Percentiles rank a stretch among this genome's conserved stretches.
phyloP scores from a whole-genome alignment of 1,140 invertebrate genomes.

The Dendroctonus valens region DNA sequence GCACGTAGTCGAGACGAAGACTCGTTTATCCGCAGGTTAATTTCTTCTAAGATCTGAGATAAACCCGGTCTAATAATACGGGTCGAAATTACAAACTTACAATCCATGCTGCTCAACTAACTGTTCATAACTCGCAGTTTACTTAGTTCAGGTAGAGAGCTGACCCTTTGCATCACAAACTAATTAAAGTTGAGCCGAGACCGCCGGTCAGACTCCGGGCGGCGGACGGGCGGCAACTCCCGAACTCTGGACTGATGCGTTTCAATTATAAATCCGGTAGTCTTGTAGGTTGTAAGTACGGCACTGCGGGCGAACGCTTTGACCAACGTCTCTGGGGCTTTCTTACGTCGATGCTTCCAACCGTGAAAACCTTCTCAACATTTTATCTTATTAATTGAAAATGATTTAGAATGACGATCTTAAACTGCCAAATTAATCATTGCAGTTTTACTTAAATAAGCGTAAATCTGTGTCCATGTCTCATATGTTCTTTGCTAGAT shows the following conservation, averaged over 20 bases:
- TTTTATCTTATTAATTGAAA: too few relatives aligned
- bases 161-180: conserved; percentile 24
- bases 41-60: not conserved
- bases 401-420: too few relatives aligned
- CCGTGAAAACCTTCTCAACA: not conserved
- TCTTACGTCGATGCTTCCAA: not conserved
- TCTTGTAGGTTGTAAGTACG: not conserved
- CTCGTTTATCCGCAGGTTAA: not conserved
- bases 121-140: conserved; percentile 21
- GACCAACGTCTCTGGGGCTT: not conserved
- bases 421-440: too few relatives aligned
- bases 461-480: too few relatives aligned
- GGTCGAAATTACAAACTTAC: conserved; percentile 11
- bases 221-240: not conserved
- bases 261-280: conserved; percentile 19
- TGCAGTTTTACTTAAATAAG: too few relatives aligned
- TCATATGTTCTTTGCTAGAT: too few relatives aligned
- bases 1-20: not conserved
- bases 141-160: conserved; percentile 20
- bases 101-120: conserved; percentile 11
- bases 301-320: not conserved
- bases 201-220: conserved; percentile 16
- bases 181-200: conserved; percentile 21
- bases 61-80: conserved; percentile 7
- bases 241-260: conserved; percentile 9